Evolutionary conservation across 2,888 invertebrate species (phyloP).

Genomic region (Polydrusus tereticollis): DNA sequence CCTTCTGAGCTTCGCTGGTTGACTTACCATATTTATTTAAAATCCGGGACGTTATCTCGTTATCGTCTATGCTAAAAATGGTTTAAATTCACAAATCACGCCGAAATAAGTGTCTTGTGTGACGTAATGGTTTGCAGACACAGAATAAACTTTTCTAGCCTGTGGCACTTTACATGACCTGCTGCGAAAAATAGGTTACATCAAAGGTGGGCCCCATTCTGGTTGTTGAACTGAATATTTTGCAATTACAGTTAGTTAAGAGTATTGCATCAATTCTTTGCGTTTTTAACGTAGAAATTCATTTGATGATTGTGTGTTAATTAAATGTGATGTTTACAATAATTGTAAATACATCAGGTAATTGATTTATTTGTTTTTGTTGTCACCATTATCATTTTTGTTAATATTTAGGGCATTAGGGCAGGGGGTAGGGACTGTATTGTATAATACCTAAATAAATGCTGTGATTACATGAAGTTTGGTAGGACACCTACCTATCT

Average conservation of each 20-base stretch:
- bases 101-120: constrained; percentile 52
- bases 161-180: constrained; percentile 46
- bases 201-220: constrained; percentile 50
- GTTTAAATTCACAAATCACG: constrained; percentile 37
- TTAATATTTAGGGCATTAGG: no score
- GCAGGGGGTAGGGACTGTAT: no score
- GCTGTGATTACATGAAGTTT: no score
- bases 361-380: constrained; percentile 6
- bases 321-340: constrained; percentile 1
- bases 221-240: constrained; percentile 51
- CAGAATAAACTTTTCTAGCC: constrained; percentile 45
- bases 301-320: neutral
- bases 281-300: constrained; percentile 7
- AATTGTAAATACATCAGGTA: neutral
- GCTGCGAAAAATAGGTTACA: constrained; percentile 50
- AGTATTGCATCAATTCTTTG: constrained; percentile 31
- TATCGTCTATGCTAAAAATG: constrained; percentile 4
- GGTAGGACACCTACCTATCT: no score
- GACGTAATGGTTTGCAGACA: constrained; percentile 59
- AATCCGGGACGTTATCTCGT: constrained; percentile 9
- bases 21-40: constrained; percentile 4
- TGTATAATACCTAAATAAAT: no score
- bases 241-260: constrained; percentile 49
- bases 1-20: constrained; percentile 19
- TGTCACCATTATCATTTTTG: no score